phyloP scores from a whole-genome alignment of 2,113 vertebrate species.

The Otis tarda region DNA sequence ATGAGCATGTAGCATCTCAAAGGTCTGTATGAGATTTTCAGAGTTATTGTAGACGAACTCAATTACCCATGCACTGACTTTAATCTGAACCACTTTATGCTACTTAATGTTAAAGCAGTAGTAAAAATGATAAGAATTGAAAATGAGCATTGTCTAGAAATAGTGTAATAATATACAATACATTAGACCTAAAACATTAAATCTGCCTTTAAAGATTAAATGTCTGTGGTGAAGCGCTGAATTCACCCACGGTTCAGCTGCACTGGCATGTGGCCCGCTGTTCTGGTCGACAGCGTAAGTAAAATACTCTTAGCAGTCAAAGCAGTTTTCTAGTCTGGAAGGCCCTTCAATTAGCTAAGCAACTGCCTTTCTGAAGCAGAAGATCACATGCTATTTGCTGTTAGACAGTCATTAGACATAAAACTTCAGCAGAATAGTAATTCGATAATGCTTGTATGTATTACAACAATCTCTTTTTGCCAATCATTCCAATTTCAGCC shows the following conservation, averaged over 20 bases:
- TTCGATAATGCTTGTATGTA: background rate
- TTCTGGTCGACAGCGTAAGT: background rate
- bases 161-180: background rate
- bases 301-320: background rate
- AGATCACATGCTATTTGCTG: background rate
- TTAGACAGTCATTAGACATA: background rate
- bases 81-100: constrained; percentile 27
- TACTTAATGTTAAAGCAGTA: constrained; percentile 1
- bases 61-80: constrained; percentile 10
- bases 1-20: constrained; percentile 12
- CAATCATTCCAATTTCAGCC: background rate
- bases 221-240: background rate
- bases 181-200: constrained; percentile 21
- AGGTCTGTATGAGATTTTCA: background rate
- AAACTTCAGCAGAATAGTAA: constrained; percentile 36
- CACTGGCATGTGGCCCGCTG: background rate
- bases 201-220: constrained; percentile 29
- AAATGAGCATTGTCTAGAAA: constrained; percentile 5
- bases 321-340: constrained; percentile 24
- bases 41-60: constrained; percentile 3
- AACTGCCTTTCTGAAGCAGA: constrained; percentile 1
- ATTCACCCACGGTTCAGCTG: background rate
- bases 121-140: background rate
- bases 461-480: background rate
- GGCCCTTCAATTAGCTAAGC: constrained; percentile 14